Base-by-base conservation (phyloP, 2,797 vertebrate species). In the Phyllotis vaccarum region DNA sequence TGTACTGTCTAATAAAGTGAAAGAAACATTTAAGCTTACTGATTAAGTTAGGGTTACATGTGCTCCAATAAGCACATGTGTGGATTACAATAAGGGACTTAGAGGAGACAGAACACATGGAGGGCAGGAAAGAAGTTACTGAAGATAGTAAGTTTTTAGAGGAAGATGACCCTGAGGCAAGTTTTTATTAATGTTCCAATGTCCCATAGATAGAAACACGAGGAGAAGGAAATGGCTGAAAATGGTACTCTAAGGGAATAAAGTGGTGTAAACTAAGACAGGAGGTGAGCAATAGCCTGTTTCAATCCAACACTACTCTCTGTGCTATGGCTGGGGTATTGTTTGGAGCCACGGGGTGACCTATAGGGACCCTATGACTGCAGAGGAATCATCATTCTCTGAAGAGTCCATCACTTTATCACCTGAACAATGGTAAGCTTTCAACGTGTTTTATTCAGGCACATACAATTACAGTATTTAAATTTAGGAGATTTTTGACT, bases 1-100 rank as follows among this genome's bases (percentile, higher is more conserved):
- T 40, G 79, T 85, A 58, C 11, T 83, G 52, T 91, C 68, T 91
- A 62, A 91, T 70, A 93, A 80, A 80, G 10, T 95, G 78, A 90
- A 76, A 54, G 64, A 22, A 52, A 68, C 43, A 85, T 40, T 88
- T 86, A 68, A 93, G 80, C 7, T 37, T 31, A 24, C 56, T 89
- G 27, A 93, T 91, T 78, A 75, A 82, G 3, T 74, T 62, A 82
- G 29, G 46, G 54, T 82, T 72, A 74, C 16, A n/a, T 81, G 72
- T 80, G 21, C 29, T 88, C 4, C n/a, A n/a, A 3, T 46, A 96
- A 49, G 40, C 29, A 87, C 31, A 81, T 34, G 11, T 60, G 19
- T 22, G 62, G 31, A 6, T 83, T 24, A 2, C 24, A 87, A 46
- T 6, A 7, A 21, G 10, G 9, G 24, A 5, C 17, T 43, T 64